Conservation (phyloP, 2,888 invertebrate species). For the Uloborus plumipes region DNA sequence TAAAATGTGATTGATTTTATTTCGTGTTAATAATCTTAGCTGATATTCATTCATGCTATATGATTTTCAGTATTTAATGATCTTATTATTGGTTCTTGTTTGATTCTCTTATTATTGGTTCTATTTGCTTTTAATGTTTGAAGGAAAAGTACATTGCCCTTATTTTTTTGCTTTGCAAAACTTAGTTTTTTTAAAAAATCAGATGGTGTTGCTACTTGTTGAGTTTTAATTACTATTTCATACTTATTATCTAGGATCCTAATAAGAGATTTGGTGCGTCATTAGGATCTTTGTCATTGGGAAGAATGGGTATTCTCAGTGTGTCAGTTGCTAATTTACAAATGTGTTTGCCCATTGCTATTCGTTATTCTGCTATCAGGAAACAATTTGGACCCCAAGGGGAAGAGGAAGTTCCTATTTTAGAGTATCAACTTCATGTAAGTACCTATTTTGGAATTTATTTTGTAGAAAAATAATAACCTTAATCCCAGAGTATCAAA, state of each 20-base stretch:
- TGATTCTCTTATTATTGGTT: no score
- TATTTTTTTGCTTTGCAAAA: no score
- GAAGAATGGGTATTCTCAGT: slow-evolving; percentile 81
- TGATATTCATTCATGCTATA: no score
- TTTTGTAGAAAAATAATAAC: neutral
- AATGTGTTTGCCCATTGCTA: slow-evolving; percentile 84
- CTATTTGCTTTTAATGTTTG: no score
- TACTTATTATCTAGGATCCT: slow-evolving; percentile 76
- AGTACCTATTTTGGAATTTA: slow-evolving; percentile 68
- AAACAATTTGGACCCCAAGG: slow-evolving; percentile 88
- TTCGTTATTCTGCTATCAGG: slow-evolving; percentile 87
- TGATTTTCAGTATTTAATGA: no score
- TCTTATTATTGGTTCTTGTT: no score
- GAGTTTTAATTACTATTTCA: neutral
- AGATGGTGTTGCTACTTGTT: no score
- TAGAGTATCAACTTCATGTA: slow-evolving; percentile 93
- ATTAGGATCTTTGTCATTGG: slow-evolving; percentile 87
- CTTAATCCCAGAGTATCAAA: neutral
- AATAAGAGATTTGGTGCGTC: slow-evolving; percentile 85
- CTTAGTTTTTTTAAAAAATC: no score
- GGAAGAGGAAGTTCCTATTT: slow-evolving; percentile 77
- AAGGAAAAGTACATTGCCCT: no score
- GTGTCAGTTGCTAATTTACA: slow-evolving; percentile 76
- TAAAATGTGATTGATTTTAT: no score
- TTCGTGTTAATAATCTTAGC: no score